phyloP scores from a whole-genome alignment of 30 jellyfish, hydroid and myxozoan species.

The Hydractinia symbiolongicarpus region DNA sequence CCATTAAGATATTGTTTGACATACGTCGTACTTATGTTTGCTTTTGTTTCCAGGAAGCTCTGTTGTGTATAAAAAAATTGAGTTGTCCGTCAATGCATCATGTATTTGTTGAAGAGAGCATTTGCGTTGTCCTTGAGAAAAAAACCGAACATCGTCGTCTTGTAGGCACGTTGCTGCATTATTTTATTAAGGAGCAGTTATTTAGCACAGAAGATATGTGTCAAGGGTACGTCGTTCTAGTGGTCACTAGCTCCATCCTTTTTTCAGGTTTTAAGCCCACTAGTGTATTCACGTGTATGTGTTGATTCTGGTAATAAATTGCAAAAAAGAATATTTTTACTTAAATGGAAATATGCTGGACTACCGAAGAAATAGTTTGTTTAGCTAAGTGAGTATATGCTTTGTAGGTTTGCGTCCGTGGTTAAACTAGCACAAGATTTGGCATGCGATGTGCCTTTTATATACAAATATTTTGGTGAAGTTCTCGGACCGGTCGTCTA shows the following conservation, averaged over 20 bases:
- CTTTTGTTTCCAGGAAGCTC: conserved; percentile 58
- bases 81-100: conserved; percentile 28
- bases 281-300: too few relatives aligned
- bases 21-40: background rate
- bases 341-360: background rate
- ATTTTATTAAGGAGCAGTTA: conserved; percentile 23
- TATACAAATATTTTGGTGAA: conserved; percentile 66
- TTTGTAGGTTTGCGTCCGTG: conserved; percentile 7
- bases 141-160: conserved; percentile 31
- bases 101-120: conserved; percentile 43
- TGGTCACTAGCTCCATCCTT: too few relatives aligned
- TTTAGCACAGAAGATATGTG: conserved; percentile 40
- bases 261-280: too few relatives aligned
- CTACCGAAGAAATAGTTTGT: background rate
- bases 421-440: conserved; percentile 21
- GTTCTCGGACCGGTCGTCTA: conserved; percentile 54
- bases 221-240: conserved; percentile 50
- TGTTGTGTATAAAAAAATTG: conserved; percentile 40
- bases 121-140: conserved; percentile 40
- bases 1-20: background rate
- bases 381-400: background rate
- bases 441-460: conserved; percentile 51
- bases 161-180: conserved; percentile 42
- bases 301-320: too few relatives aligned
- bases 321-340: too few relatives aligned